Percentiles rank a stretch among this genome's conserved stretches.
Evolutionary conservation across 1,140 invertebrate species (phyloP).

Genomic region (Ctenoplectra terminalis): DNA sequence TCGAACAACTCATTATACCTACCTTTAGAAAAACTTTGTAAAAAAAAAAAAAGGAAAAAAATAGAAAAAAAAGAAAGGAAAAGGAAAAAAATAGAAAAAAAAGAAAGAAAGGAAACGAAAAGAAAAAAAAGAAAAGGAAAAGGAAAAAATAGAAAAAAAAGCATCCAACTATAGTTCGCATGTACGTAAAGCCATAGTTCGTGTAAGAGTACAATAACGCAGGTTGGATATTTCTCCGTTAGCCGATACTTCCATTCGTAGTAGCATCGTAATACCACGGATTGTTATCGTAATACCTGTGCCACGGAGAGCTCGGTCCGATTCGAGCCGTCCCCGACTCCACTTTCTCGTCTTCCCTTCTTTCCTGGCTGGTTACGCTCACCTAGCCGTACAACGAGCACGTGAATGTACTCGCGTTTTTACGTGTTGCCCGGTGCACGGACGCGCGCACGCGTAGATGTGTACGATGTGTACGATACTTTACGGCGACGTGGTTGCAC

Average conservation of each 20-base stretch:
- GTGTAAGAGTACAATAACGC: too few species aligned
- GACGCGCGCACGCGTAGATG: background rate
- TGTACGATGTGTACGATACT: background rate
- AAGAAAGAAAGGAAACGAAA: too few species aligned
- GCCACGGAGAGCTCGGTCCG: background rate
- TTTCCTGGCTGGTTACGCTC: slow-evolving; percentile 39
- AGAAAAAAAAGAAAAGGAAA: too few species aligned
- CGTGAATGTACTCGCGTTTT: slow-evolving; percentile 23
- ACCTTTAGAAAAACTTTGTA: too few species aligned
- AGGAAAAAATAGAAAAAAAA: too few species aligned
- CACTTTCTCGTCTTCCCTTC: slow-evolving; percentile 59
- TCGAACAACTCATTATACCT: too few species aligned
- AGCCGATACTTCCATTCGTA: background rate
- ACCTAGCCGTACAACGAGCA: slow-evolving; percentile 38
- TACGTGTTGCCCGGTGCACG: slow-evolving; percentile 16
- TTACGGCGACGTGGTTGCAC: slow-evolving; percentile 26
- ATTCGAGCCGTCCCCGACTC: slow-evolving; percentile 29
- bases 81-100: too few species aligned
- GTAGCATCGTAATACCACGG: slow-evolving; percentile 1
- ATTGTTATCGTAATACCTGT: slow-evolving; percentile 20
- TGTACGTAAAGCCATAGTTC: too few species aligned
- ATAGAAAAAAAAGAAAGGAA: too few species aligned
- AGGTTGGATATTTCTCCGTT: background rate
- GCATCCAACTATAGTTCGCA: too few species aligned
- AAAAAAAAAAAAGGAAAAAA: too few species aligned